A percentile compares a stretch with the other conserved stretches of the same genome.
Conservation (phyloP, 2,797 vertebrate genomes). For the Lepidocolaptes lacrymiger region DNA sequence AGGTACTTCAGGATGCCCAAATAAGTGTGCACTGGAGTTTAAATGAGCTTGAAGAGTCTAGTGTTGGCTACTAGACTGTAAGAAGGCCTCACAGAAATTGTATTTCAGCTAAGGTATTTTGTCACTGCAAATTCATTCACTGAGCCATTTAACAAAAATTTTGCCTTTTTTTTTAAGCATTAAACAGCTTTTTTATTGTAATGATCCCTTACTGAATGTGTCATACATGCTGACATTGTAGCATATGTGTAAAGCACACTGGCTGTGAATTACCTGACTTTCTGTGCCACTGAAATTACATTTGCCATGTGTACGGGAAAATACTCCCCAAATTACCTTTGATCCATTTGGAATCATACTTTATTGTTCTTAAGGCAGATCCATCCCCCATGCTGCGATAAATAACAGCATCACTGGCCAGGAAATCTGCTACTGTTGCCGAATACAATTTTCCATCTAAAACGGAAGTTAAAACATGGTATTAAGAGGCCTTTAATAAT, state of each 20-base stretch:
- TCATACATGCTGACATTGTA: not conserved
- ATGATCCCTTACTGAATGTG: not conserved
- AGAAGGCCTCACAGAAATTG: constrained; percentile 57
- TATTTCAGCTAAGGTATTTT: constrained; percentile 47
- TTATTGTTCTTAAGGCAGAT: constrained; percentile 96
- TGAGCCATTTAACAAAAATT: constrained; percentile 50
- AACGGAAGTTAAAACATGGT: constrained; percentile 60
- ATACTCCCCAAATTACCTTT: constrained; percentile 86
- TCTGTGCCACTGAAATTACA: not conserved
- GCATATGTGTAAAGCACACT: not conserved
- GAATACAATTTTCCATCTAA: constrained; percentile 97
- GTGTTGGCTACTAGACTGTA: constrained; percentile 59
- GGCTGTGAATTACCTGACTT: not conserved
- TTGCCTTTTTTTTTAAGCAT: constrained; percentile 22
- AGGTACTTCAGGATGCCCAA: not conserved
- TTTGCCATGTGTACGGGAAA: not conserved
- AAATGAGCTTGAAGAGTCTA: constrained; percentile 32
- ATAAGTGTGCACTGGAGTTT: constrained; percentile 12
- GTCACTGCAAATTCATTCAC: constrained; percentile 60
- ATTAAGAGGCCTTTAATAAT: constrained; percentile 29
- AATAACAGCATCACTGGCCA: constrained; percentile 97
- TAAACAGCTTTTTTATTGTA: not conserved
- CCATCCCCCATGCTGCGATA: constrained; percentile 99
- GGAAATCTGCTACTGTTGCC: constrained; percentile 97
- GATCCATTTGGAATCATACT: constrained; percentile 99